A percentile compares a stretch with the other conserved stretches of the same genome.
phyloP scores from a whole-genome alignment of 2,888 invertebrate genomes.

The Clusia tigrina region DNA sequence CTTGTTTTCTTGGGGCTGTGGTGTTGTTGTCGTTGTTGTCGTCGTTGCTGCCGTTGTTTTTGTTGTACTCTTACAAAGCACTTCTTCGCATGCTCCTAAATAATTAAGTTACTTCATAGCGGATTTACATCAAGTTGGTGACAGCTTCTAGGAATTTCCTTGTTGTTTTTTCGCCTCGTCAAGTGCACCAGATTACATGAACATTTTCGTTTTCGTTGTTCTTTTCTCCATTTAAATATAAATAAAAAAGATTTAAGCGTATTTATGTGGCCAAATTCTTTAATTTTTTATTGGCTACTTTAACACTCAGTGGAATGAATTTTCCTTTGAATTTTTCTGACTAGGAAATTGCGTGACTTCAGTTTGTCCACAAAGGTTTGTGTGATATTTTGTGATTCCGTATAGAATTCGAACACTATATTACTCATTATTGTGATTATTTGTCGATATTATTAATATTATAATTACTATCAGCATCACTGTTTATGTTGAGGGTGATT shows the following conservation, averaged over 20 bases:
- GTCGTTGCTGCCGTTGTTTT: neutral
- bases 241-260: neutral
- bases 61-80: constrained; percentile 19
- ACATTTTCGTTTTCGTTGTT: neutral
- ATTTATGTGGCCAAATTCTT: no score
- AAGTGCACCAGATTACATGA: neutral
- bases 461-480: no score
- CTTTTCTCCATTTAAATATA: neutral
- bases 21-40: constrained; percentile 34
- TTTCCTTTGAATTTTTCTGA: no score
- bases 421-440: no score
- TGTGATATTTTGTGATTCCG: neutral
- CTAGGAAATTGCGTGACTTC: no score
- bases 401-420: neutral
- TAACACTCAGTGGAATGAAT: neutral
- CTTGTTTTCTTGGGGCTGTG: constrained; percentile 44
- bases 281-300: neutral
- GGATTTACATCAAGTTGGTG: constrained; percentile 6
- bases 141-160: constrained; percentile 7
- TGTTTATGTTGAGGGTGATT: no score
- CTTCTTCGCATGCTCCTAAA: constrained; percentile 38
- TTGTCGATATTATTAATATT: no score
- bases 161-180: neutral
- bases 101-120: constrained; percentile 9
- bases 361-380: neutral